phyloP scores from a whole-genome alignment of 2,113 vertebrate genomes.

The Osmerus eperlanus region DNA sequence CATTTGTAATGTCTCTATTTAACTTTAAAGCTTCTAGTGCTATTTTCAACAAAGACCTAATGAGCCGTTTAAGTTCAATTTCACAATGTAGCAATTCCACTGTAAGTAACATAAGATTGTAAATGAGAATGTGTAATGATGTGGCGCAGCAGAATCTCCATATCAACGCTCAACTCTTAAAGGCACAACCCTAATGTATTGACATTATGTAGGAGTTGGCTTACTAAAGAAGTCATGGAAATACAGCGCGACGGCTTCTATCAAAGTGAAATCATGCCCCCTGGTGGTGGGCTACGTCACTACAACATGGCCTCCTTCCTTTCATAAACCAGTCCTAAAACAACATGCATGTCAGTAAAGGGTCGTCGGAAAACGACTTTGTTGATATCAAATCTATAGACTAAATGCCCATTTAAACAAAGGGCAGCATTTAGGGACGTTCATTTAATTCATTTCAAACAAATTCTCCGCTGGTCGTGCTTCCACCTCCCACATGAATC shows the following conservation, averaged over 20 bases:
- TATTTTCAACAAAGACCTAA: constrained; percentile 17
- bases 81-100: constrained; percentile 16
- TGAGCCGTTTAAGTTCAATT: constrained; percentile 5
- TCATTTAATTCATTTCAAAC: too few species aligned
- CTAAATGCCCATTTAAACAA: too few species aligned
- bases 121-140: neutral
- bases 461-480: too few species aligned
- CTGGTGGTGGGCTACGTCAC: constrained; percentile 53
- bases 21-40: neutral
- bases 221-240: neutral
- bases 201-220: neutral
- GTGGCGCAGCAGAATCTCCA: constrained; percentile 22
- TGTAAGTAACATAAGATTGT: constrained; percentile 19
- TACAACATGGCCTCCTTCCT: neutral
- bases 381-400: too few species aligned
- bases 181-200: constrained; percentile 22
- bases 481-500: too few species aligned
- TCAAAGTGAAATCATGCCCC: constrained; percentile 57
- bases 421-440: too few species aligned
- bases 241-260: constrained; percentile 15
- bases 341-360: too few species aligned
- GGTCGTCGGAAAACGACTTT: too few species aligned
- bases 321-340: too few species aligned
- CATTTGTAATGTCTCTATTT: neutral
- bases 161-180: constrained; percentile 27